A percentile compares a stretch with the other conserved stretches of the same genome.
Evolutionary conservation across 2,797 vertebrate species (phyloP).

Genomic region (Prionace glauca): DNA sequence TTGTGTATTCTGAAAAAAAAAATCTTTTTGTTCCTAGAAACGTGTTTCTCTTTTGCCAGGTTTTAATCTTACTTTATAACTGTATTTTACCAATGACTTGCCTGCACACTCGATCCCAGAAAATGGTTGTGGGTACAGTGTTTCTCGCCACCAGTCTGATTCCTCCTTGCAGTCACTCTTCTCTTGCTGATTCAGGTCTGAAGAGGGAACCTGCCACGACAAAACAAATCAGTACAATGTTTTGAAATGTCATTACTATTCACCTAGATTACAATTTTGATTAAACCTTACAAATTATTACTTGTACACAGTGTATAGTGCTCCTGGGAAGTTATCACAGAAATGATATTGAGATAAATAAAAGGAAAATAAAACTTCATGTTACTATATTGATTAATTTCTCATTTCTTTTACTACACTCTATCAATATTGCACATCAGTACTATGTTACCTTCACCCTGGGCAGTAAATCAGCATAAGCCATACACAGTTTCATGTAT

Average conservation of each 20-base stretch:
- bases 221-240: conserved; percentile 43
- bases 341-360: background rate
- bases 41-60: background rate
- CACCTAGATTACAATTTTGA: background rate
- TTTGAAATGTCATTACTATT: background rate
- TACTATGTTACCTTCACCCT: background rate
- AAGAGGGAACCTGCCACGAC: conserved; percentile 68
- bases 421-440: background rate
- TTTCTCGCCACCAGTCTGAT: conserved; percentile 95
- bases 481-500: background rate
- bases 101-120: conserved; percentile 87
- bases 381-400: background rate
- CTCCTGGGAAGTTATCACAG: background rate
- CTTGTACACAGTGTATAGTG: background rate
- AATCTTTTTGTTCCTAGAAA: background rate
- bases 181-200: conserved; percentile 74
- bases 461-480: background rate
- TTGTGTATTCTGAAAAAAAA: background rate
- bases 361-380: background rate
- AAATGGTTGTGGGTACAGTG: conserved; percentile 83
- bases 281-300: background rate
- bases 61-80: background rate
- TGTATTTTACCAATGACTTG: conserved; percentile 53
- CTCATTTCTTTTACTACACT: background rate
- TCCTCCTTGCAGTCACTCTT: conserved; percentile 74